Conservation (phyloP, 2,888 invertebrate genomes). For the Brachypalpus laphriformis region DNA sequence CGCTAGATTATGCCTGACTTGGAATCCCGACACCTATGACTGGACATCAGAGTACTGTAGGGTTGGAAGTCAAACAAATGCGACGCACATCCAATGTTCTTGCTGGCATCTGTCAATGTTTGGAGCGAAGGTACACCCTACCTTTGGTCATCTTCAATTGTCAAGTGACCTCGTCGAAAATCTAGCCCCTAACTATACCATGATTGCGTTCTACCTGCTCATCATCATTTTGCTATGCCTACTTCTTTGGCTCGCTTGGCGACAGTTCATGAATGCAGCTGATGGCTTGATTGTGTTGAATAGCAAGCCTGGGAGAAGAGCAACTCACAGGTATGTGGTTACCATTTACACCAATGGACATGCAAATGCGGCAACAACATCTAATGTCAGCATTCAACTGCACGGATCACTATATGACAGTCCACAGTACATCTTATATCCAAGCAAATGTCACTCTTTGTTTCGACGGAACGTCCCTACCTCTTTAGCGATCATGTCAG, state of each 20-base stretch:
- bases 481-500: conserved; percentile 15
- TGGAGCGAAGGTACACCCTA: conserved; percentile 61
- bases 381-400: conserved; percentile 75
- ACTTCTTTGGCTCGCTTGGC: conserved; percentile 34
- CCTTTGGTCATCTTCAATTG: not conserved
- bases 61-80: conserved; percentile 49
- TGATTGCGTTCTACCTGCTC: conserved; percentile 40
- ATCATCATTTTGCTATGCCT: not conserved
- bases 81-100: conserved; percentile 61
- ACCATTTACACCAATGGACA: conserved; percentile 76
- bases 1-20: conserved; percentile 70
- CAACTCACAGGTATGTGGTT: conserved; percentile 55
- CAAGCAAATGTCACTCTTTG: conserved; percentile 46
- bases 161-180: conserved; percentile 26
- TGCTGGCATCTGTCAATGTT: conserved; percentile 76
- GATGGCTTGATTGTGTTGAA: not conserved
- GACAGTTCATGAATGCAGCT: conserved; percentile 1
- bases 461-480: conserved; percentile 41
- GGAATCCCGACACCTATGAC: conserved; percentile 46
- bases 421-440: conserved; percentile 50
- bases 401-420: conserved; percentile 47
- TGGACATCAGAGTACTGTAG: conserved; percentile 75
- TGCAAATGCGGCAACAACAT: conserved; percentile 74
- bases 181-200: conserved; percentile 61
- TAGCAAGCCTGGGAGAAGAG: conserved; percentile 2